Evolutionary conservation across 2,113 vertebrate species (phyloP), one percentile per base, ranked within the genome.

Genomic region (Anarhynchus alexandrinus): DNA sequence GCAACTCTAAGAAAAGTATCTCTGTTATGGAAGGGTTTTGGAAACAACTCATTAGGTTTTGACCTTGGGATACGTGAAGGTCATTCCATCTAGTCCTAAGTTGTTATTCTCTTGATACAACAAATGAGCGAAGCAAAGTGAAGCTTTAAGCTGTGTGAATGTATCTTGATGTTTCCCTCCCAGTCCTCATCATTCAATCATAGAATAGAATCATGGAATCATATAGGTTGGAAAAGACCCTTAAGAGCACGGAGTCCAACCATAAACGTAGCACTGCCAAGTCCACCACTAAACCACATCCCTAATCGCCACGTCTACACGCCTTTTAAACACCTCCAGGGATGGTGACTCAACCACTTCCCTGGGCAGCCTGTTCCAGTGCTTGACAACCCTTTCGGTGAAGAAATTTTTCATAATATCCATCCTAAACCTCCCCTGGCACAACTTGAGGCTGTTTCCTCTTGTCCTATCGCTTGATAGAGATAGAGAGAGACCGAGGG

Each of bases 401-500:
- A 71, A 36, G 20, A 45, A 27, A 7, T 29, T 58, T 82, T 59
- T 65, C 36, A 34, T 47, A 47, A 32, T 27, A 17, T 13, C 15
- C 36, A 12, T 18, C 15, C 36, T 58, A 71, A 82, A 45, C 13
- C 17, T 49, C 8, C 30, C 3, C 21, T 69, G 57, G 27, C 0
- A 0, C 49, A 51, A 30, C 23, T 17, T 38, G 57, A 70, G 49
- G 57, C 11, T 1, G 0, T 70, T 77, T 58, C 19, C 16, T 52
- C 42, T 57, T 4, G 8, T 64, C 32, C 9, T 51, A 9, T 43
- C 2, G 0, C 9, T 16, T 30, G 18, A n/a, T n/a, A n/a, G n/a
- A n/a, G n/a, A n/a, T n/a, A n/a, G n/a, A n/a, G n/a, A n/a, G n/a
- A n/a, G n/a, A n/a, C n/a, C n/a, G n/a, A n/a, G n/a, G n/a, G n/a